These are phyloP conservation scores for Solen grandis DNA, from an alignment of 1,140 invertebrate species.

Conservation along the genomic window DNA sequence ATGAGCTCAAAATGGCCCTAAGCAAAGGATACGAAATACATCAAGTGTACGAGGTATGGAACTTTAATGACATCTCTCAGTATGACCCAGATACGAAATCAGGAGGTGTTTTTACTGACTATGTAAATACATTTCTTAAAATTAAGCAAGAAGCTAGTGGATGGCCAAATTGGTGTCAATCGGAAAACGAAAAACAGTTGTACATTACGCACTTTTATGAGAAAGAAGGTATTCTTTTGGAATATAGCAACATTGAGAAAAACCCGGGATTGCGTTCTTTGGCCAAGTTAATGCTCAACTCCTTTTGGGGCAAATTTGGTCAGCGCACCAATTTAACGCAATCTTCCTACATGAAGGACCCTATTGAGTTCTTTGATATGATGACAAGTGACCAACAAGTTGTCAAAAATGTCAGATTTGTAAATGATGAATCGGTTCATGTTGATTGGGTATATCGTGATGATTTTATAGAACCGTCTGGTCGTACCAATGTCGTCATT, in stretches of 20 bases:
- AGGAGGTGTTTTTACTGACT: constrained; percentile 46
- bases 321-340: constrained; percentile 59
- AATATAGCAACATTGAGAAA: constrained; percentile 69
- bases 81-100: constrained; percentile 47
- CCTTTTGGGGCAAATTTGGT: constrained; percentile 63
- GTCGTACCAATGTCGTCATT: constrained; percentile 73
- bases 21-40: neutral
- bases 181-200: constrained; percentile 44
- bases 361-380: constrained; percentile 63
- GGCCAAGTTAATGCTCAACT: constrained; percentile 59
- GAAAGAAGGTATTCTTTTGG: constrained; percentile 74
- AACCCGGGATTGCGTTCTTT: constrained; percentile 72
- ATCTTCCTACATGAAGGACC: constrained; percentile 63
- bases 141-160: constrained; percentile 59
- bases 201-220: constrained; percentile 73
- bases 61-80: constrained; percentile 8
- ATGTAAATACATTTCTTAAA: constrained; percentile 60
- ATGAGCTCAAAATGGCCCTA: constrained; percentile 15
- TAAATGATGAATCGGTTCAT: constrained; percentile 28
- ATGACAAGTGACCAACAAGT: constrained; percentile 54
- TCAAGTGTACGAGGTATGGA: constrained; percentile 5
- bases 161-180: constrained; percentile 47
- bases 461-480: neutral
- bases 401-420: constrained; percentile 18
- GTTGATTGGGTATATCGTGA: constrained; percentile 10